Evolutionary conservation across 2,888 invertebrate species (phyloP).

Genomic region (Aphelenchoides bicaudatus): DNA sequence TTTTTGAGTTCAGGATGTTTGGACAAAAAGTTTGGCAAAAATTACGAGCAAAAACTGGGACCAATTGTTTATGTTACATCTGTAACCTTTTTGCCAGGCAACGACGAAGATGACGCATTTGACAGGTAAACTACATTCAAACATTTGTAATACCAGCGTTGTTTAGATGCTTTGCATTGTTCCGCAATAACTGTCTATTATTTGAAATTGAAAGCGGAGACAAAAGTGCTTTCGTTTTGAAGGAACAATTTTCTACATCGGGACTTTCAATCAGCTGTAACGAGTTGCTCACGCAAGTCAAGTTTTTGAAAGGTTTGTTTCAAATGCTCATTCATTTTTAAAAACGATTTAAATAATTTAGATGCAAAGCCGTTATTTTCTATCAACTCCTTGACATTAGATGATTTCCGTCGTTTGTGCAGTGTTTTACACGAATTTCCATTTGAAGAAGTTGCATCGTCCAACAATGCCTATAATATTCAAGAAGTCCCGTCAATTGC

Average conservation of each 20-base stretch:
- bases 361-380: constrained; percentile 15
- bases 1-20: constrained; percentile 84
- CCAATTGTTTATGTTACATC: constrained; percentile 68
- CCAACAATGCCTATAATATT: not conserved
- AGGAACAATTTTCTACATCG: constrained; percentile 6
- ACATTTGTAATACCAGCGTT: not conserved
- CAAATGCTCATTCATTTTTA: too few species aligned
- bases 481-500: constrained; percentile 2
- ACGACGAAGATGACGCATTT: constrained; percentile 6
- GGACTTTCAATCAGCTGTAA: too few species aligned
- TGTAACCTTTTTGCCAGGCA: constrained; percentile 26
- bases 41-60: constrained; percentile 72
- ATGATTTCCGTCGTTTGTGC: constrained; percentile 21
- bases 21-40: constrained; percentile 87
- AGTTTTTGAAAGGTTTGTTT: constrained; percentile 2
- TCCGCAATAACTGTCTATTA: constrained; percentile 68
- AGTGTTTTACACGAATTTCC: constrained; percentile 21
- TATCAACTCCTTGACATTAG: constrained; percentile 27
- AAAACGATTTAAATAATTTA: constrained; percentile 16
- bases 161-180: constrained; percentile 79
- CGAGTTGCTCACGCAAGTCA: too few species aligned
- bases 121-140: constrained; percentile 1
- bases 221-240: not conserved
- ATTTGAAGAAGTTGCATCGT: not conserved
- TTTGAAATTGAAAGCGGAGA: constrained; percentile 10